Percentiles rank a stretch among this genome's conserved stretches.
phyloP scores from a whole-genome alignment of 1,140 invertebrate genomes.

The Zophobas morio region DNA sequence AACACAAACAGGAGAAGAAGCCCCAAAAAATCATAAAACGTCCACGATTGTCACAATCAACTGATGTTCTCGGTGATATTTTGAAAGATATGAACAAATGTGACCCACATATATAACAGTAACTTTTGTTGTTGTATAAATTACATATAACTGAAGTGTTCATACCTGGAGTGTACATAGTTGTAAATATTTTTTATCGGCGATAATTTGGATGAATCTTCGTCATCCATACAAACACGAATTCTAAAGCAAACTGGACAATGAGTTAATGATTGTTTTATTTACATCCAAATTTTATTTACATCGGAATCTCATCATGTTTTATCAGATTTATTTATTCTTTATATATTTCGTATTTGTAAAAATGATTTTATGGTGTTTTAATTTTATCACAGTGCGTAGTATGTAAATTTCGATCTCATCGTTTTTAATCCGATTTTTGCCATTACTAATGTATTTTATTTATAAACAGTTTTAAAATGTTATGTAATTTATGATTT shows the following conservation, averaged over 20 bases:
- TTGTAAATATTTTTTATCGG: conserved; percentile 21
- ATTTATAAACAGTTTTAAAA: conserved; percentile 16
- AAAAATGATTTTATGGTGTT: conserved; percentile 38
- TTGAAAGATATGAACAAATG: conserved; percentile 65
- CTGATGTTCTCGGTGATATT: conserved; percentile 66
- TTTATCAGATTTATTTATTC: too few species aligned
- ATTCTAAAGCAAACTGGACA: conserved; percentile 26
- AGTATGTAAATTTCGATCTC: conserved; percentile 34
- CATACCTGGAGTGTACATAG: conserved; percentile 19
- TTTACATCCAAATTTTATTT: not conserved
- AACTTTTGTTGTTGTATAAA: conserved; percentile 14
- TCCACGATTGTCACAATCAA: conserved; percentile 58
- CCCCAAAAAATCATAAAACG: conserved; percentile 61
- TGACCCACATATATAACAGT: conserved; percentile 54
- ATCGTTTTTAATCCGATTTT: conserved; percentile 43
- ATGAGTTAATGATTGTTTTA: not conserved
- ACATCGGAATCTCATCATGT: conserved; percentile 4
- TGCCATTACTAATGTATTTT: conserved; percentile 46
- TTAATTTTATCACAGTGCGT: conserved; percentile 7
- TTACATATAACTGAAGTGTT: conserved; percentile 1
- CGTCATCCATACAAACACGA: conserved; percentile 10
- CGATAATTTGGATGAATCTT: conserved; percentile 15
- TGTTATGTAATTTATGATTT: conserved; percentile 38
- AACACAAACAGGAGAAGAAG: conserved; percentile 54
- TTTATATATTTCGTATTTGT: not conserved